These are phyloP conservation scores for Stegastes partitus DNA, from an alignment of 2,113 vertebrate species.

Conservation along the genomic window DNA sequence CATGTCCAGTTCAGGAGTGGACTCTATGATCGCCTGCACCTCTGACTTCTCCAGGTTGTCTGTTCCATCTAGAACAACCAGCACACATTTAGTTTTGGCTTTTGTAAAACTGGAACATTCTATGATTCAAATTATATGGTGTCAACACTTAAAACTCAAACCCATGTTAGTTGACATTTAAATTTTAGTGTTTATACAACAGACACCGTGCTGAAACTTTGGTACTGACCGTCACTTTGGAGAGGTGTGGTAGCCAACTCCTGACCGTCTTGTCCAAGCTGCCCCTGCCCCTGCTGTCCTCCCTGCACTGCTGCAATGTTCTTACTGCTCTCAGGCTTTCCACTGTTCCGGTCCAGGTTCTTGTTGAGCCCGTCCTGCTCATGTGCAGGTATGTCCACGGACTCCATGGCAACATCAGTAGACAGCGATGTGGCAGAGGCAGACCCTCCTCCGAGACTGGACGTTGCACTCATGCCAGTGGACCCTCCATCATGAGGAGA, in stretches of 20 bases:
- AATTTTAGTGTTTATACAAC: too few species aligned
- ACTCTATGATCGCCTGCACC: conserved; percentile 98
- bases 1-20: conserved; percentile 98
- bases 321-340: conserved; percentile 85
- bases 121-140: too few species aligned
- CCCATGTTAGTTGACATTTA: too few species aligned
- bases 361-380: conserved; percentile 77
- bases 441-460: conserved; percentile 71
- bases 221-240: conserved; percentile 44
- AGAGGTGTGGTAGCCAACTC: neutral
- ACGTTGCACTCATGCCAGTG: conserved; percentile 12
- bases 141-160: too few species aligned
- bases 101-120: neutral
- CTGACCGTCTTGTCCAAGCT: neutral
- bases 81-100: neutral
- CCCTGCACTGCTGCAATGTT: conserved; percentile 85
- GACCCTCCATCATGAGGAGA: conserved; percentile 68
- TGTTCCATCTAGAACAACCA: conserved; percentile 79
- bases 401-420: conserved; percentile 81
- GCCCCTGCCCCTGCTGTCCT: conserved; percentile 79
- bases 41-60: conserved; percentile 94
- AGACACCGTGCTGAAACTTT: neutral
- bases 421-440: conserved; percentile 52
- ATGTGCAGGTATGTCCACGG: conserved; percentile 78
- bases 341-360: conserved; percentile 79